Base-by-base conservation (phyloP, 1,140 invertebrate species). In the Dysdera silvatica region DNA sequence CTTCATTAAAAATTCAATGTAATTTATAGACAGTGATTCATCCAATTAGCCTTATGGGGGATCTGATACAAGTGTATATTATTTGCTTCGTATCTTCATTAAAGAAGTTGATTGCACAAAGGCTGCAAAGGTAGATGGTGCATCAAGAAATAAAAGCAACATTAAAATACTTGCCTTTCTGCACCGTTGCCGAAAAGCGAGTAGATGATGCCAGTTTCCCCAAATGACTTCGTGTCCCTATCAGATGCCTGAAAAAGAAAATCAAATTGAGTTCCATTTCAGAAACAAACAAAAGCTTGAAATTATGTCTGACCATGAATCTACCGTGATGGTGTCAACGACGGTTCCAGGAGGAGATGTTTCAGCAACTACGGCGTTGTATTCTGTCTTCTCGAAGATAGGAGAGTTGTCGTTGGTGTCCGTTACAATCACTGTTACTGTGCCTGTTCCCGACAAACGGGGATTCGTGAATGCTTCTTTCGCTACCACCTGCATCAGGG, bases 381-480 rank as follows among this genome's bases (percentile, higher is more conserved):
- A 97, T 75, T 92, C 89, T 67, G 89, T 90, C 76, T 91, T 89
- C 74, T 95, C 91, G 82, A 97, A 97, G 71, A 93, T 88, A 47
- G 94, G 94, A 73, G 94, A 89, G 77, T 95, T 95, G 78, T 96
- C 91, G 62, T 81, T 85, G 82, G 75, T 94, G 77, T 95, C 91
- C 7, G 83, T 79, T 35, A 95, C 84, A 12, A 83, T 82, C 1
- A 96, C 83, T 0, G 84, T 89, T 3, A 96, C 85, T 14, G 88
- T 93, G 0, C 89, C 88, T 4, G 89, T 91, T 1, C 90, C 93
- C 0, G 85, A 87, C 1, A 91, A 78, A 40, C 82, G 82, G 2
- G 86, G 84, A 47, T 81, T 79, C 2, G 88, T 89, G 67, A 88
- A 82, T 2, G 86, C 78, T 71, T 93, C 90, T 74, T 87, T 87